Conservation (phyloP, 2,888 invertebrate genomes). For the Lithophane leautieri region DNA sequence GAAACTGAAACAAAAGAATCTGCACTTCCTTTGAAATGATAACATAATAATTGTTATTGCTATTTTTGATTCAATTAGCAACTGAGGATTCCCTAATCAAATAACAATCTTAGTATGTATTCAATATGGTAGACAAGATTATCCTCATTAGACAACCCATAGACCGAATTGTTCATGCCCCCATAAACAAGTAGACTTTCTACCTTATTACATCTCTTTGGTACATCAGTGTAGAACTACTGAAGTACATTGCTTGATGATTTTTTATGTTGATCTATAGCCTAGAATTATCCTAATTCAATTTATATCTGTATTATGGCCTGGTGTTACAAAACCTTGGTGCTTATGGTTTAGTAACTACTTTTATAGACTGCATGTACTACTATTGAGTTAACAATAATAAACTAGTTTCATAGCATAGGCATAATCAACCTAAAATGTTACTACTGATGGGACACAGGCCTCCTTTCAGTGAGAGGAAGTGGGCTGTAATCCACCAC, state of each 20-base stretch:
- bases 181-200: slow-evolving; percentile 50
- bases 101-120: slow-evolving; percentile 4
- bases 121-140: slow-evolving; percentile 5
- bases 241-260: slow-evolving; percentile 19
- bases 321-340: slow-evolving; percentile 1
- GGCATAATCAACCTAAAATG: background rate
- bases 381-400: slow-evolving; percentile 12
- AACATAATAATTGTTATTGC: background rate
- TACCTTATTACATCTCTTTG: slow-evolving; percentile 36
- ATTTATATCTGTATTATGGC: background rate
- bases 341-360: background rate
- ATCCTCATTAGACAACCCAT: slow-evolving; percentile 19
- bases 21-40: background rate
- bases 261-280: slow-evolving; percentile 30
- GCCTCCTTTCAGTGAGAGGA: no score
- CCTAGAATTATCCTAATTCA: slow-evolving; percentile 9
- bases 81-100: background rate
- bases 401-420: background rate
- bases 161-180: slow-evolving; percentile 41
- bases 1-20: slow-evolving; percentile 19
- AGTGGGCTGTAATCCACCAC: no score
- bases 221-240: slow-evolving; percentile 25
- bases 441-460: no score
- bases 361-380: slow-evolving; percentile 1
- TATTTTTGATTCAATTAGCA: background rate